Evolutionary conservation across 2,797 vertebrate genomes (phyloP).

Genomic region (Spondyliosoma cantharus): DNA sequence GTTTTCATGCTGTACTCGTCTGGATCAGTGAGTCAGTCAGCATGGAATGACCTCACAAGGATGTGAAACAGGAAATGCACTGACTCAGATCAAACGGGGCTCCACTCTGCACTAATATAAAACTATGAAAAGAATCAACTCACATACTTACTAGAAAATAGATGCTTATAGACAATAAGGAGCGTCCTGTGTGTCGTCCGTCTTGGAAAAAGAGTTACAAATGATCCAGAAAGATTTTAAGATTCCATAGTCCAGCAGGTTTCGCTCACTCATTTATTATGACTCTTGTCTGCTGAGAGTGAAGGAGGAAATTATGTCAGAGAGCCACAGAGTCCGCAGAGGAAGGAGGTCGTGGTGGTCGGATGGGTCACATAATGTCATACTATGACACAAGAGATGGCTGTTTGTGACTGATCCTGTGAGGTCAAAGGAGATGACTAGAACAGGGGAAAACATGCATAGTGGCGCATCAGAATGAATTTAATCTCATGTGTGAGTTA

Average conservation of each 20-base stretch:
- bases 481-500: too few relatives aligned
- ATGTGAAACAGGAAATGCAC: constrained; percentile 21
- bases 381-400: background rate
- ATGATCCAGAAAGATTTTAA: background rate
- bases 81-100: background rate
- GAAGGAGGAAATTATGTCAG: background rate
- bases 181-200: background rate
- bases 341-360: background rate
- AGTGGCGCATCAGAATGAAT: too few relatives aligned
- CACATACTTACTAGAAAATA: background rate
- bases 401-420: too few relatives aligned
- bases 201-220: background rate
- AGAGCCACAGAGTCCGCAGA: background rate
- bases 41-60: background rate
- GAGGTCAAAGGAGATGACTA: too few relatives aligned
- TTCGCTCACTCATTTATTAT: background rate
- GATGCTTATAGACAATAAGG: background rate
- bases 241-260: background rate
- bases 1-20: constrained; percentile 1
- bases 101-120: background rate
- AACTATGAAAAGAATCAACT: background rate
- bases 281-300: too few relatives aligned
- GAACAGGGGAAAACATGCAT: too few relatives aligned
- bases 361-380: background rate
- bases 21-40: constrained; percentile 17